Evolutionary conservation across 35 echinoderm and acorn worm genomes (phyloP), one percentile per base, ranked within the genome.

Genomic region (Ophiothrix spiculata): DNA sequence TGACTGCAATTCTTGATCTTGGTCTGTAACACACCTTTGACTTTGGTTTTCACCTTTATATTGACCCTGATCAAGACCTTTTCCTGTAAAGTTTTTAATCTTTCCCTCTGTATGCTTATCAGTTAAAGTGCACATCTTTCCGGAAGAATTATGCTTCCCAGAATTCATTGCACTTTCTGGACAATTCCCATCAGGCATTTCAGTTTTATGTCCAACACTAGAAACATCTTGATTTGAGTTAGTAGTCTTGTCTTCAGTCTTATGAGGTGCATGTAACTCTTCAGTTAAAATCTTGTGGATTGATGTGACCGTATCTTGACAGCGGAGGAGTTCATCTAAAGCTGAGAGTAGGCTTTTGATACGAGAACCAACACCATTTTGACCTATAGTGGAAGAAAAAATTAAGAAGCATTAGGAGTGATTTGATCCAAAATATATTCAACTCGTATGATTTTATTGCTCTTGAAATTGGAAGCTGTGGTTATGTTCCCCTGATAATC

Each of bases 281-380:
- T 90, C 75, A 33, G n/a, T 35, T 13, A 63, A 75, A 34, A 36
- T 39, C 75, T 56, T 90, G 13, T 84, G 33, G 32, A 90, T 34
- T 39, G 81, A 56, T 49, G 14, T 38, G 31, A 90, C 38, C 0
- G 81, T 74, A 0, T 76, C 39, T 37, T 74, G 69, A 49, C 88
- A 78, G 64, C 79, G 39, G 13, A 90, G 80, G 8, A 91, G 38
- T 4, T 80, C 41, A 21, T 77, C 79, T 19, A 91, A 69, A 31
- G 78, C 90, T 29, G 77, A 39, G 4, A 87, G 84, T 16, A 91
- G 39, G 13, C 78, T 81, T 77, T 87, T 91, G 3, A 87, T 46
- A 21, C 84, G 77, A 19, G 90, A 39, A 34, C 64, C 56, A 40
- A 36, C 40, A 32, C 90, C 79, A 33, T 77, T 86, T 75, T 91